phyloP scores from a whole-genome alignment of 2,888 invertebrate species.

The Drosophila mulleri region DNA sequence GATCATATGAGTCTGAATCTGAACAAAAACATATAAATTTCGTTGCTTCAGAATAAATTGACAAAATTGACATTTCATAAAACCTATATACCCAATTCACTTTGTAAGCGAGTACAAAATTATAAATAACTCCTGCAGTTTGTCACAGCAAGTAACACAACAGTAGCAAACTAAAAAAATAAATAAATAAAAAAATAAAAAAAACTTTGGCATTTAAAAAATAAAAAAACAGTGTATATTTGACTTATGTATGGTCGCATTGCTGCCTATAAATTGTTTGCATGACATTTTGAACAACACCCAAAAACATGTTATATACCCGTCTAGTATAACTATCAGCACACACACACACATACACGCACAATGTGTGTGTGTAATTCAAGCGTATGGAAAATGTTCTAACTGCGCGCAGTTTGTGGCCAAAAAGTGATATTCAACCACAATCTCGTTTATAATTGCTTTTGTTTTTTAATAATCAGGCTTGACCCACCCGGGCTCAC shows the following conservation, averaged over 20 bases:
- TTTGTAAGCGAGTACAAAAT: neutral
- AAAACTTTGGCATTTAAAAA: neutral
- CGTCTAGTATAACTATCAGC: slow-evolving; percentile 57
- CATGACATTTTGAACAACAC: slow-evolving; percentile 41
- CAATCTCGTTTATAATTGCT: slow-evolving; percentile 68
- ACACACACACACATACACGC: neutral
- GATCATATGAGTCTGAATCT: too few relatives aligned
- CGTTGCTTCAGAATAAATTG: too few relatives aligned
- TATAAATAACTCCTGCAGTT: neutral
- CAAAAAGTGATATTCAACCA: slow-evolving; percentile 58
- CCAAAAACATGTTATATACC: slow-evolving; percentile 41
- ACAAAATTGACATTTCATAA: too few relatives aligned
- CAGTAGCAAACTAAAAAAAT: neutral
- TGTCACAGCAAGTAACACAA: slow-evolving; percentile 4
- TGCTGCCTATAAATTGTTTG: slow-evolving; percentile 42
- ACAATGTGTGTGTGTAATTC: slow-evolving; percentile 23
- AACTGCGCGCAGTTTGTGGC: slow-evolving; percentile 60
- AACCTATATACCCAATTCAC: neutral
- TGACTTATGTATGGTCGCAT: slow-evolving; percentile 50
- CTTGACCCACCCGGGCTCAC: slow-evolving; percentile 54
- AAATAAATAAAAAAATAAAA: neutral
- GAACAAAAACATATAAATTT: too few relatives aligned
- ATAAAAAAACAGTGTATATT: slow-evolving; percentile 14
- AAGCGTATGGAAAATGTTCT: slow-evolving; percentile 38
- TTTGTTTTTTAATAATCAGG: slow-evolving; percentile 78